Conservation (phyloP, 2,888 invertebrate genomes). For the Scaptomyza polygonia region DNA sequence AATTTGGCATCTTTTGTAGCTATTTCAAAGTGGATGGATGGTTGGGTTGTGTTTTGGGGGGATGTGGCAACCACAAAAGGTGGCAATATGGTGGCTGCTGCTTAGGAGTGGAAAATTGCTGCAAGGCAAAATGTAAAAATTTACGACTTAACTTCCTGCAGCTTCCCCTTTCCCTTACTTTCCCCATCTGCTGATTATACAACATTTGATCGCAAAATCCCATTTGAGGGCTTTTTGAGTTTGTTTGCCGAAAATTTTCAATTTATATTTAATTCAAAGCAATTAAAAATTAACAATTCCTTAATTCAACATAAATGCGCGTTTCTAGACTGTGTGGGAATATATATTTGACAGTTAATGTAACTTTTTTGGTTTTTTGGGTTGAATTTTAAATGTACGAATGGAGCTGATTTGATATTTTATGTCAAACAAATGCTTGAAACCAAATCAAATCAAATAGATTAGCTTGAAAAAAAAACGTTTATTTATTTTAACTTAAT, state of each 20-base stretch:
- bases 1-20: slow-evolving; percentile 55
- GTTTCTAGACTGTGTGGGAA: too few species aligned
- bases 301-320: background rate
- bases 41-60: background rate
- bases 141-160: slow-evolving; percentile 11
- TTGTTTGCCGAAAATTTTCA: slow-evolving; percentile 11
- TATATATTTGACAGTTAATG: background rate
- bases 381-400: too few species aligned
- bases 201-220: slow-evolving; percentile 30
- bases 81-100: slow-evolving; percentile 46
- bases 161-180: background rate
- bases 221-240: background rate
- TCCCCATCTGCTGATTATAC: slow-evolving; percentile 6
- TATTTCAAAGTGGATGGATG: slow-evolving; percentile 3
- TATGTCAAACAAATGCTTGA: too few species aligned
- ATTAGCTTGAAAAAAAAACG: background rate
- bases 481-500: background rate
- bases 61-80: slow-evolving; percentile 46
- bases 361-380: too few species aligned
- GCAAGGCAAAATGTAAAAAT: slow-evolving; percentile 24
- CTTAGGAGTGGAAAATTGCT: slow-evolving; percentile 37
- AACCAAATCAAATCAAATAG: too few species aligned
- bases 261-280: slow-evolving; percentile 25
- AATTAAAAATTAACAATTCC: slow-evolving; percentile 23
- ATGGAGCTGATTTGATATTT: too few species aligned